Evolutionary conservation across 2,113 vertebrate species (phyloP).

Genomic region (Pipa parva): DNA sequence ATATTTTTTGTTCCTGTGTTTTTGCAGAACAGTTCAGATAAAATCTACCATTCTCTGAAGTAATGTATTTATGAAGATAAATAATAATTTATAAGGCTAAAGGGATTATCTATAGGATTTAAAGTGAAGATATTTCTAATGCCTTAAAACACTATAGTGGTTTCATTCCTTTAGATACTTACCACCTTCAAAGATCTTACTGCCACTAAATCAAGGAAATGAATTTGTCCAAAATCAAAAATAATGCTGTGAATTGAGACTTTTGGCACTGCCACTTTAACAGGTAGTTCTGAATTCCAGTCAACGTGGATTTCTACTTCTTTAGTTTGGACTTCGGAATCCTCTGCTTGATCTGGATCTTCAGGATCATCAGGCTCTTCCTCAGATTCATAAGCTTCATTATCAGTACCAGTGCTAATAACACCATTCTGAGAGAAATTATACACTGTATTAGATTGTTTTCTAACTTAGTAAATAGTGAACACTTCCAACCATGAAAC

Average conservation of each 20-base stretch:
- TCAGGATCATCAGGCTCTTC: constrained; percentile 63
- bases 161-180: constrained; percentile 33
- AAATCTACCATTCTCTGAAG: too few species aligned
- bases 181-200: constrained; percentile 70
- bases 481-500: too few species aligned
- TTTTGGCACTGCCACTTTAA: constrained; percentile 73
- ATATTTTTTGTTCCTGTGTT: too few species aligned
- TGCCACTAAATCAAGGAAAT: constrained; percentile 78
- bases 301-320: constrained; percentile 75
- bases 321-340: constrained; percentile 53
- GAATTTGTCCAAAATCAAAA: constrained; percentile 74
- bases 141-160: too few species aligned
- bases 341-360: constrained; percentile 55
- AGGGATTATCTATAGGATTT: background rate
- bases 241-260: constrained; percentile 78
- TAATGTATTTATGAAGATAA: background rate
- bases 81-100: background rate
- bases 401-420: constrained; percentile 64
- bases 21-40: too few species aligned
- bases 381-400: constrained; percentile 74
- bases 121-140: too few species aligned
- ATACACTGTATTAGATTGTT: background rate
- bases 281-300: constrained; percentile 75
- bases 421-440: constrained; percentile 64
- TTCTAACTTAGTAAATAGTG: constrained; percentile 4